Percentiles rank a stretch among this genome's conserved stretches.
phyloP scores from a whole-genome alignment of 2,113 vertebrate species.

The Myxocyprinus asiaticus region DNA sequence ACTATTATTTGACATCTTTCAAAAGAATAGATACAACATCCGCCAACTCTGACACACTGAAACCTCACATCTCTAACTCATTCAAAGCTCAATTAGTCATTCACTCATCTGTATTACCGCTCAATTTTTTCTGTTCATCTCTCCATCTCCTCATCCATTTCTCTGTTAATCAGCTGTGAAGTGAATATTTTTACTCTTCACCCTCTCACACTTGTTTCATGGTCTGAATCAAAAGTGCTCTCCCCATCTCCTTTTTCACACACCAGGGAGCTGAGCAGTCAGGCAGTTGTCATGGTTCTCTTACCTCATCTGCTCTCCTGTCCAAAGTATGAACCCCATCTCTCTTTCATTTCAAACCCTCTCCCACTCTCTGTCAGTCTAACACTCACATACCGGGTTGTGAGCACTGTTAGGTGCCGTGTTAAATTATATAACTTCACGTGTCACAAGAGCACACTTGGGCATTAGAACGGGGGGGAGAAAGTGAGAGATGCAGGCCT shows the following conservation, averaged over 20 bases:
- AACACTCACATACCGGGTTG: constrained; percentile 5
- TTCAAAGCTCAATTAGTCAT: not conserved
- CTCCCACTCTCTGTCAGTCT: not conserved
- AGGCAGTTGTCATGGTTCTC: constrained; percentile 48
- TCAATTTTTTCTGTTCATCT: constrained; percentile 26
- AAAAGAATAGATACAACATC: not conserved
- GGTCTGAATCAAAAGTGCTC: constrained; percentile 33
- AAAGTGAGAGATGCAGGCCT: not conserved
- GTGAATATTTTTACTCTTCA: constrained; percentile 49
- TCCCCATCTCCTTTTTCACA: constrained; percentile 37
- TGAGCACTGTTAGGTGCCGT: constrained; percentile 3
- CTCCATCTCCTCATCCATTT: not conserved
- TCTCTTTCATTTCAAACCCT: not conserved
- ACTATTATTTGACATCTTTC: not conserved
- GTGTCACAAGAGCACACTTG: constrained; percentile 5
- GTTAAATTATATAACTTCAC: constrained; percentile 17
- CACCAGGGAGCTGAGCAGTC: constrained; percentile 24
- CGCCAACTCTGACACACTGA: not conserved
- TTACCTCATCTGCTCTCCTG: constrained; percentile 25
- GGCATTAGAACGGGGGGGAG: not conserved
- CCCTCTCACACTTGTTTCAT: constrained; percentile 34
- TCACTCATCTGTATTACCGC: not conserved
- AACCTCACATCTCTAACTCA: not conserved
- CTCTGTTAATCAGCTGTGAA: constrained; percentile 46
- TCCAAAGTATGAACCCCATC: not conserved